A percentile compares a stretch with the other conserved stretches of the same genome.
phyloP scores from a whole-genome alignment of 2,113 vertebrate genomes.

The Centropus bengalensis region DNA sequence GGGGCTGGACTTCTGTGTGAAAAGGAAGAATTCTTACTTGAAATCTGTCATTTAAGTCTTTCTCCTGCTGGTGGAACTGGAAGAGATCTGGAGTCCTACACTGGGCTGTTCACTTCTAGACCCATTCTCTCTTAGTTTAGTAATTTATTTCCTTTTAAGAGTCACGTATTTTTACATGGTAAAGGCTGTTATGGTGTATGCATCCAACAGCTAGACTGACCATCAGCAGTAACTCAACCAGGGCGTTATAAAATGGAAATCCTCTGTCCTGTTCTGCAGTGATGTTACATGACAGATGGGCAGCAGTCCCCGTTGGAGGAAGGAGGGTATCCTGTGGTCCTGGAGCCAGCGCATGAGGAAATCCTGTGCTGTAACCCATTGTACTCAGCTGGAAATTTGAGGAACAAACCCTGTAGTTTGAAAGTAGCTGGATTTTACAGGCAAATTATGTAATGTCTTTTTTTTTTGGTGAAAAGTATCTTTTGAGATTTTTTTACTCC shows the following conservation, averaged over 20 bases:
- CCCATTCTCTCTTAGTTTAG: not conserved
- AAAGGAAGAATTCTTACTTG: not conserved
- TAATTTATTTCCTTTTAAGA: not conserved
- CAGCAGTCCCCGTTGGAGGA: not conserved
- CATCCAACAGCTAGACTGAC: not conserved
- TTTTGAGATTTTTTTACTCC: not conserved
- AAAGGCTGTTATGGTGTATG: not conserved
- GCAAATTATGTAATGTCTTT: not conserved
- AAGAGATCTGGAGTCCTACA: not conserved
- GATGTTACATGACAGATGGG: not conserved
- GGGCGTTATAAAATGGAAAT: not conserved
- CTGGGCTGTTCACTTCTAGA: not conserved
- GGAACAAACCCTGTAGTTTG: not conserved
- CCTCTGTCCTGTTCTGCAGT: not conserved
- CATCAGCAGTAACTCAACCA: not conserved
- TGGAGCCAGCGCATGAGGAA: accelerated
- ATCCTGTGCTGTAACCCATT: not conserved
- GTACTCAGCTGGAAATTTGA: not conserved
- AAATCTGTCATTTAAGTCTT: not conserved
- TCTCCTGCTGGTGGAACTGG: not conserved
- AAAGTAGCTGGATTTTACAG: not conserved
- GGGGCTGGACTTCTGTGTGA: not conserved
- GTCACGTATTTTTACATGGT: not conserved
- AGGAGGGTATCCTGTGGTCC: not conserved
- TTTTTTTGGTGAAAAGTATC: not conserved